phyloP scores from a whole-genome alignment of 2,113 vertebrate species.

The Phodopus roborovskii region DNA sequence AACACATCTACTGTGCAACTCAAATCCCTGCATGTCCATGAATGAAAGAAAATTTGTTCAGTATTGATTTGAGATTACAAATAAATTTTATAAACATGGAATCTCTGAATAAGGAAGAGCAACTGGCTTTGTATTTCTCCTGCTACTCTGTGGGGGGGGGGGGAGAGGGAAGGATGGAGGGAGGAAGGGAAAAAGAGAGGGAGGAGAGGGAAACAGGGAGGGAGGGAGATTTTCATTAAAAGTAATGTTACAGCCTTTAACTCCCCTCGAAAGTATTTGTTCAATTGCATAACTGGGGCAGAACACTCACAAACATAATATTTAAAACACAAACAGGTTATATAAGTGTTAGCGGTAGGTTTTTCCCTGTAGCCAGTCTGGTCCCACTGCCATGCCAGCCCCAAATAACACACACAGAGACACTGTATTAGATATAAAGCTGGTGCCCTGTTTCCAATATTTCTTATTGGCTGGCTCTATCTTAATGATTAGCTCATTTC shows the following conservation, averaged over 20 bases:
- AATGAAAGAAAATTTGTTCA: neutral
- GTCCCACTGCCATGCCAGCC: no score
- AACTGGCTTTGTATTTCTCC: neutral
- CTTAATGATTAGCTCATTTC: no score
- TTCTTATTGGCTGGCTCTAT: no score
- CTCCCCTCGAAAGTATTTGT: neutral
- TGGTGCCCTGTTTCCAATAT: no score
- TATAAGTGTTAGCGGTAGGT: no score
- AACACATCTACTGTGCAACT: neutral
- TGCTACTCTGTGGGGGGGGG: neutral
- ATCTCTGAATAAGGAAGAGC: neutral
- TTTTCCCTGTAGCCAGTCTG: no score
- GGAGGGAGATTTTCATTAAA: neutral
- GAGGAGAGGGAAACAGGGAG: no score
- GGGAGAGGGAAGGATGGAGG: no score
- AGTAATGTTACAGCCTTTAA: neutral
- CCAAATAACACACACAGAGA: no score
- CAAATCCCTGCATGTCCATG: neutral
- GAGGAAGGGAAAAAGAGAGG: no score
- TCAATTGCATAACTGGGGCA: constrained; percentile 2
- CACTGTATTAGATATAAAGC: no score
- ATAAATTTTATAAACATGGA: neutral
- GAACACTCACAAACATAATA: neutral
- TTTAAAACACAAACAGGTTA: neutral
- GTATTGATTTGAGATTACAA: neutral